phyloP scores from a whole-genome alignment of 2,113 vertebrate species.

The Corynorhinus townsendii region DNA sequence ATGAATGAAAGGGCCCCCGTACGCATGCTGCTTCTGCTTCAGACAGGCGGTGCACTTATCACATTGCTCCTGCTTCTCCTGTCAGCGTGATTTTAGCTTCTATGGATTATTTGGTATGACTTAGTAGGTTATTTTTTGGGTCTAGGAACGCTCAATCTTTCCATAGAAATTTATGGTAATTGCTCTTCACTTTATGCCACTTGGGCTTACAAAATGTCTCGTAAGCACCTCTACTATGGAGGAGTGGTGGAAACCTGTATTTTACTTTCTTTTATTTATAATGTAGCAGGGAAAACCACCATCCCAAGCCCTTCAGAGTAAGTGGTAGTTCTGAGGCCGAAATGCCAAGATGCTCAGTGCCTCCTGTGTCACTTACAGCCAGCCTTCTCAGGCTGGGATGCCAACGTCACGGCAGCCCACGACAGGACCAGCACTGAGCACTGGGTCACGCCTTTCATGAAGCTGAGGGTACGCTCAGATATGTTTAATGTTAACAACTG shows the following conservation, averaged over 20 bases:
- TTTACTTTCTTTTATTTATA: not conserved
- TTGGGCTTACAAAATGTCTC: not conserved
- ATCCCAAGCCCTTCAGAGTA: not conserved
- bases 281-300: not conserved
- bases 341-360: not conserved
- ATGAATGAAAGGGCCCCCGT: not conserved
- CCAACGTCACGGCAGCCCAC: accelerated
- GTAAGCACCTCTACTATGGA: not conserved
- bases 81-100: not conserved
- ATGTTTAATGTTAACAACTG: not conserved
- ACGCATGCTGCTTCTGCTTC: not conserved
- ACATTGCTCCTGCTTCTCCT: not conserved
- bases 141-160: not conserved
- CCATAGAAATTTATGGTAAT: not conserved
- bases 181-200: not conserved
- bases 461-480: not conserved
- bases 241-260: not conserved
- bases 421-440: accelerated
- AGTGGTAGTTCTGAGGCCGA: not conserved
- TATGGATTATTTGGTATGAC: not conserved
- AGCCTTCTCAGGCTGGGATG: not conserved
- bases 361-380: not conserved
- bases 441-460: not conserved
- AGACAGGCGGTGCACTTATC: not conserved
- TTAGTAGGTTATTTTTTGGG: not conserved